phyloP scores from a whole-genome alignment of 2,797 vertebrate species.

The Ispidina lecontei region DNA sequence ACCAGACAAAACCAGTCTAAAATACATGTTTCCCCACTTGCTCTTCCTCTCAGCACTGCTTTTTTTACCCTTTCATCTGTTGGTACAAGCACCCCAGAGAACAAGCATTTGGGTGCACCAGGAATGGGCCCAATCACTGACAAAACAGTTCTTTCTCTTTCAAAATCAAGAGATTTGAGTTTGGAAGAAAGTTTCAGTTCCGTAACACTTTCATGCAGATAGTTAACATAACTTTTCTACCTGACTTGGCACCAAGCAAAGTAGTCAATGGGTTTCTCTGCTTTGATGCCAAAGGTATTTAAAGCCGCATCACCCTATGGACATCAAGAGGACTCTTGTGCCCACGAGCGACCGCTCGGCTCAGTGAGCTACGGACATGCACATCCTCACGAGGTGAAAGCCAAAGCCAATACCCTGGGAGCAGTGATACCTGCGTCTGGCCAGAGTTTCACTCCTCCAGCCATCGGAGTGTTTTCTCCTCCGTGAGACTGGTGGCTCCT shows the following conservation, averaged over 20 bases:
- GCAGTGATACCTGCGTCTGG: constrained; percentile 22
- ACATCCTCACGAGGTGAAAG: accelerated
- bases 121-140: background rate
- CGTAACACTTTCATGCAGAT: accelerated
- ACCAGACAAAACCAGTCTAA: background rate
- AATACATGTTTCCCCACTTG: background rate
- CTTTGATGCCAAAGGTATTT: background rate
- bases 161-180: background rate
- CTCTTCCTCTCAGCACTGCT: background rate
- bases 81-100: background rate
- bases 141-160: background rate
- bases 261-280: background rate
- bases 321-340: background rate
- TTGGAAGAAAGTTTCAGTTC: background rate
- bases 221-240: background rate
- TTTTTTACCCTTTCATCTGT: background rate
- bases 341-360: background rate
- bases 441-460: background rate
- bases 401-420: background rate
- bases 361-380: background rate
- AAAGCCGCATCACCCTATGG: background rate
- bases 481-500: constrained; percentile 43
- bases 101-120: background rate
- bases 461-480: background rate
- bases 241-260: background rate